Evolutionary conservation across 2,888 invertebrate genomes (phyloP).

Genomic region (Eilema caniola): DNA sequence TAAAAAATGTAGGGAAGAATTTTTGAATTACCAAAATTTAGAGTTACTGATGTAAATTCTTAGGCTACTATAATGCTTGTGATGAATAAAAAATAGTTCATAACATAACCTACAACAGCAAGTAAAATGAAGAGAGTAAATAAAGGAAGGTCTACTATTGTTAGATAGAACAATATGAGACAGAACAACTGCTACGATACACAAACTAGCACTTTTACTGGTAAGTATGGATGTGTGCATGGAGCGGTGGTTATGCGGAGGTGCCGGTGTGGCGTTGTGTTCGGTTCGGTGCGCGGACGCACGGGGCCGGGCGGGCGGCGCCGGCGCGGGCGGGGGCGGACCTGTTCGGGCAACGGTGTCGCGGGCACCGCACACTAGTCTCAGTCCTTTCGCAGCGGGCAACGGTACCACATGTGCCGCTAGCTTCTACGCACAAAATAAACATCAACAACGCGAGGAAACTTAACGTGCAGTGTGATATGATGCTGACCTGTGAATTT

Average conservation of each 20-base stretch:
- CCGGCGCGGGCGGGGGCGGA: conserved; percentile 81
- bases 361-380: conserved; percentile 81
- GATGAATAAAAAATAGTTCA: background rate
- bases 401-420: conserved; percentile 86
- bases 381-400: conserved; percentile 85
- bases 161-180: conserved; percentile 57
- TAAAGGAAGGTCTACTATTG: conserved; percentile 44
- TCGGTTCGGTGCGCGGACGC: conserved; percentile 66
- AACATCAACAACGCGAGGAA: conserved; percentile 81
- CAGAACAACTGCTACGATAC: conserved; percentile 60
- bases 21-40: background rate
- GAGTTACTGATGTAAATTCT: background rate
- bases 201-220: conserved; percentile 84
- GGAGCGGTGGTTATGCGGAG: conserved; percentile 54
- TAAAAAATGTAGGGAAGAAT: background rate
- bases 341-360: conserved; percentile 85
- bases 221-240: conserved; percentile 70
- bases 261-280: conserved; percentile 49
- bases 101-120: conserved; percentile 11
- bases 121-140: conserved; percentile 16
- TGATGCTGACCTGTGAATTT: conserved; percentile 80
- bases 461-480: conserved; percentile 83
- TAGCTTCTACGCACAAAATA: conserved; percentile 77
- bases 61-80: background rate
- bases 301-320: conserved; percentile 70